A percentile compares a stretch with the other conserved stretches of the same genome.
phyloP scores from a whole-genome alignment of 2,888 invertebrate species.

The Zootermopsis nevadensis region DNA sequence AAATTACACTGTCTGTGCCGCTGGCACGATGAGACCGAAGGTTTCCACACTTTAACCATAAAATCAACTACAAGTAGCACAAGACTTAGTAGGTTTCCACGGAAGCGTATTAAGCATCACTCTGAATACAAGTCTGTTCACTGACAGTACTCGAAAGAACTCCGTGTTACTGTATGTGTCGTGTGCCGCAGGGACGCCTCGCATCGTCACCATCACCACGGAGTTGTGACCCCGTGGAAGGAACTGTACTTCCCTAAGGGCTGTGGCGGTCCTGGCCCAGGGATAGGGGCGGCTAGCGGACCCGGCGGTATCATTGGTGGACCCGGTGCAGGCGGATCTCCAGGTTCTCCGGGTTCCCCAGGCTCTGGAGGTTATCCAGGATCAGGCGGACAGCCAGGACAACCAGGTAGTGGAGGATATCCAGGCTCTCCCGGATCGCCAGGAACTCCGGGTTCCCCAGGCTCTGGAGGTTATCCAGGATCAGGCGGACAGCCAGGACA shows the following conservation, averaged over 20 bases:
- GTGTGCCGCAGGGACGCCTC: constrained; percentile 43
- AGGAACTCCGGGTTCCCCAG: constrained; percentile 56
- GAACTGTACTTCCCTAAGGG: constrained; percentile 79
- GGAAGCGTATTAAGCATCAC: too few species aligned
- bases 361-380: too few species aligned
- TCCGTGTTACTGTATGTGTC: too few species aligned
- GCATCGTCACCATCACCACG: constrained; percentile 63
- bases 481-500: constrained; percentile 51
- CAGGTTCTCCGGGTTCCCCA: constrained; percentile 55
- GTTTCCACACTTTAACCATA: too few species aligned
- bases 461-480: constrained; percentile 56
- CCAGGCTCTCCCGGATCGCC: constrained; percentile 60
- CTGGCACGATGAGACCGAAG: too few species aligned
- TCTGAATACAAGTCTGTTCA: too few species aligned
- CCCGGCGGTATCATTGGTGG: background rate
- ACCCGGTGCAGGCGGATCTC: constrained; percentile 48
- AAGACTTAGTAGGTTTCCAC: too few species aligned
- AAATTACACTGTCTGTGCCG: too few species aligned
- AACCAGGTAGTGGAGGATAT: constrained; percentile 55
- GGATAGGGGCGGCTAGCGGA: background rate
- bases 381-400: constrained; percentile 54
- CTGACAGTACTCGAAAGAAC: too few species aligned
- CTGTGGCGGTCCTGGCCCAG: constrained; percentile 66
- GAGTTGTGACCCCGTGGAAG: constrained; percentile 73
- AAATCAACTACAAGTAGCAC: too few species aligned